A percentile compares a stretch with the other conserved stretches of the same genome.
These are phyloP conservation scores for Amphiduros pacificus DNA, from an alignment of 2,888 invertebrate genomes.

Conservation along the genomic window DNA sequence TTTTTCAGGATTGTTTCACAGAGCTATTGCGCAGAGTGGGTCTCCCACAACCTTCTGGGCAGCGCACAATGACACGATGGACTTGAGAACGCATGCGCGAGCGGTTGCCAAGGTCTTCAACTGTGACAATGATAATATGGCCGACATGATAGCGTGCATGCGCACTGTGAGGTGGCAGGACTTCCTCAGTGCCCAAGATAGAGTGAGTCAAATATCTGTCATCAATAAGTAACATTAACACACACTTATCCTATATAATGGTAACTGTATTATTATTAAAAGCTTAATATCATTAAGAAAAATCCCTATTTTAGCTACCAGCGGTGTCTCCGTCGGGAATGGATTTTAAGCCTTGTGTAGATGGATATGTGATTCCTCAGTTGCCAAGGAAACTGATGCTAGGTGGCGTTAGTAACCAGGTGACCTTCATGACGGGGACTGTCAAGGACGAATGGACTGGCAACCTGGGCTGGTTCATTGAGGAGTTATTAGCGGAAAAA, in stretches of 20 bases:
- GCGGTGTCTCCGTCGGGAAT: conserved; percentile 6
- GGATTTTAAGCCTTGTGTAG: conserved; percentile 11
- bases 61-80: conserved; percentile 13
- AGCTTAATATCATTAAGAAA: no score
- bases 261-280: no score
- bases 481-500: not conserved
- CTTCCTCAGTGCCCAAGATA: not conserved
- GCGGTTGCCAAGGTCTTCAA: conserved; percentile 12
- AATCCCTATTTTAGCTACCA: no score
- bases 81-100: conserved; percentile 8
- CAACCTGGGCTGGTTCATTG: conserved; percentile 14
- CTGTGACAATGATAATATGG: conserved; percentile 6
- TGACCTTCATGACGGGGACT: conserved; percentile 14
- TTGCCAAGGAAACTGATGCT: not conserved
- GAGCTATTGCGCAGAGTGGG: conserved; percentile 27
- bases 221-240: not conserved
- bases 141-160: conserved; percentile 12
- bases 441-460: conserved; percentile 17
- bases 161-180: conserved; percentile 1
- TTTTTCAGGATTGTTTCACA: conserved; percentile 25
- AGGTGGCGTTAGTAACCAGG: not conserved
- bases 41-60: conserved; percentile 30
- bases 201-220: no score
- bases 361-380: conserved; percentile 5
- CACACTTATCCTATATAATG: no score